Base-by-base conservation (phyloP, 2,888 invertebrate species). In the Leptinotarsa peninsularis region DNA sequence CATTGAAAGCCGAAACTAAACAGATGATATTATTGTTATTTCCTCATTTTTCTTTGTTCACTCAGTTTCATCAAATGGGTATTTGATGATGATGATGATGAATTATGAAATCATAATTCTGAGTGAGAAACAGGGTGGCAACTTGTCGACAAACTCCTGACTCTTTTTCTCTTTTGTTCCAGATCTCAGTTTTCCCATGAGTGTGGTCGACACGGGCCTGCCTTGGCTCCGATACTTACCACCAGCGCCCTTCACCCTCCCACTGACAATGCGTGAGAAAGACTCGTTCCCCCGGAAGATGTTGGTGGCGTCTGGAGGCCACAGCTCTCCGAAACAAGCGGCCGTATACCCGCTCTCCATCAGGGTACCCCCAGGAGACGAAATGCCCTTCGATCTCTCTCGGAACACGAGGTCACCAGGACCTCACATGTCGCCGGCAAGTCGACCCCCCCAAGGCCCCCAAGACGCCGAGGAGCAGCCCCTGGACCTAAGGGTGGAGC, bases 221-320 rank as follows among this genome's bases (percentile, higher is more conserved):
- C 87, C 89, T 84, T 89, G 89, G 89, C 87, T 89, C 86, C 88
- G 88, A 87, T 86, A 87, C 84, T 83, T 89, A 85, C 88, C 89
- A 85, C 86, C 89, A 86, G 88, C 90, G 88, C 89, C 89, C 85
- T 86, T 89, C 84, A 87, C 88, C 85, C 87, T 86, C 79, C 86
- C 86, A 14, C 90, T 92, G 91, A 94, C 91, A 88, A 94, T 94
- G 94, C 93, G 96, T 91, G 96, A 96, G 91, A 96, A 96, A 91
- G 95, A 96, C 91, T 94, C 95, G 89, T 95, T 95, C 88, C 96
- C 96, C 88, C 92, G 95, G 90, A 96, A 96, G 91, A 95, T 95
- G 93, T 91, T 93, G 87, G 88, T 89, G 72, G 87, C 88, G 15
- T 84, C 91, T 86, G 90, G 89, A 80, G 91, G 91, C 72, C 91